Evolutionary conservation across 37 sponge, comb jelly and placozoan genomes (phyloP).

Genomic region (Dysidea cf. avara): DNA sequence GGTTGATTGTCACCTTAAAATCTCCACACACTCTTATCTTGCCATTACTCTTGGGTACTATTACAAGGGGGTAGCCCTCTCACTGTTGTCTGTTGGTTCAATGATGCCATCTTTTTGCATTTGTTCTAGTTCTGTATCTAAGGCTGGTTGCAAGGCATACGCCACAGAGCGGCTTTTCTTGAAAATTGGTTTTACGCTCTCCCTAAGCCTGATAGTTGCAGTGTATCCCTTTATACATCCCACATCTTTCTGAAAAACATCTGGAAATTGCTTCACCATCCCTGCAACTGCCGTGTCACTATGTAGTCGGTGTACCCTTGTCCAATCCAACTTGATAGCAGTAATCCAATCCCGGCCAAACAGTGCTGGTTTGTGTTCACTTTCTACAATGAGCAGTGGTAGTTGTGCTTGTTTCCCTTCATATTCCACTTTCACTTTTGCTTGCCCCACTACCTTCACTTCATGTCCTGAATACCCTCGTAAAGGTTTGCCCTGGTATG

Average conservation of each 20-base stretch:
- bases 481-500: too few species aligned
- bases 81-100: neutral
- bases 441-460: conserved; percentile 4
- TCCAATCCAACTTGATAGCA: conserved; percentile 6
- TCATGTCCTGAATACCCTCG: too few species aligned
- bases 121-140: too few species aligned
- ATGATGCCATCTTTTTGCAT: neutral
- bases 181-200: too few species aligned
- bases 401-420: neutral
- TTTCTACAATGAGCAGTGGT: too few species aligned
- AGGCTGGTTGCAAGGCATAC: too few species aligned
- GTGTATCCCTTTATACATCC: neutral
- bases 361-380: too few species aligned
- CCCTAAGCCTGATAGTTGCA: neutral
- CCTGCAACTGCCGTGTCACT: too few species aligned
- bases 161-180: too few species aligned
- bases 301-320: neutral
- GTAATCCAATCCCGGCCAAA: too few species aligned
- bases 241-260: neutral
- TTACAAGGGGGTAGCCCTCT: conserved; percentile 1
- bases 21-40: conserved; percentile 26
- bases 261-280: neutral
- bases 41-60: conserved; percentile 23
- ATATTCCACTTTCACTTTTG: conserved; percentile 7
- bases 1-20: conserved; percentile 34